A percentile compares a stretch with the other conserved stretches of the same genome.
These are phyloP conservation scores for Pipa parva DNA, from an alignment of 2,113 vertebrate species.

Conservation along the genomic window DNA sequence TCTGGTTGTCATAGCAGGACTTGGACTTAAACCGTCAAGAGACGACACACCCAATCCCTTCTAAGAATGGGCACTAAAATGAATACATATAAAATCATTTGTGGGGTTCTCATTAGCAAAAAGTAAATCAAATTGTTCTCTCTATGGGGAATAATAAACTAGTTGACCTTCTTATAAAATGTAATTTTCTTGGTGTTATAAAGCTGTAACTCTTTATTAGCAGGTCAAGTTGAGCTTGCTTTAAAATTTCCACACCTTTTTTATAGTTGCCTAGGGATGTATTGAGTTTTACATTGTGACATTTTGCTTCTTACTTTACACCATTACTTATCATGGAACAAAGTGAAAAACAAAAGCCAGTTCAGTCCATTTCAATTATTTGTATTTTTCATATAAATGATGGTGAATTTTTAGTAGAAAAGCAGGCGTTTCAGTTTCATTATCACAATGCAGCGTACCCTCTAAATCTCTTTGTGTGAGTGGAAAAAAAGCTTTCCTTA, in stretches of 20 bases:
- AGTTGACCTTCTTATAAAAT: constrained; percentile 37
- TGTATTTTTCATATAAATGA: no score
- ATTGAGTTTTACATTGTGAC: constrained; percentile 32
- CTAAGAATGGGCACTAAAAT: constrained; percentile 8
- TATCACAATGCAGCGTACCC: no score
- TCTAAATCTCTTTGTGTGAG: no score
- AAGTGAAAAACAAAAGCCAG: not conserved
- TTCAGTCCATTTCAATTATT: not conserved
- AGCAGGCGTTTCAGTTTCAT: no score
- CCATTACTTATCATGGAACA: not conserved
- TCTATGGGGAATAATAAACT: constrained; percentile 17
- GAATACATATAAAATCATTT: constrained; percentile 18
- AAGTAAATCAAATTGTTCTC: constrained; percentile 19
- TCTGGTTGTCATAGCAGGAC: constrained; percentile 36
- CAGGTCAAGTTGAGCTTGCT: constrained; percentile 23
- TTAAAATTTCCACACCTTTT: constrained; percentile 38
- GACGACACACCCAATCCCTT: constrained; percentile 25
- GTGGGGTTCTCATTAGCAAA: constrained; percentile 36
- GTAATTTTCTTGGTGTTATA: constrained; percentile 27
- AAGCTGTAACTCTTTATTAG: constrained; percentile 33
- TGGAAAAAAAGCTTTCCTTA: no score
- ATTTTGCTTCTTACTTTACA: constrained; percentile 12
- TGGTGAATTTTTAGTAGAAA: no score
- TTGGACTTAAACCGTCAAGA: constrained; percentile 21
- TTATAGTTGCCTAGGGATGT: constrained; percentile 37